Evolutionary conservation across 1,140 invertebrate genomes (phyloP).

Genomic region (Pogonognathellus flavescens): DNA sequence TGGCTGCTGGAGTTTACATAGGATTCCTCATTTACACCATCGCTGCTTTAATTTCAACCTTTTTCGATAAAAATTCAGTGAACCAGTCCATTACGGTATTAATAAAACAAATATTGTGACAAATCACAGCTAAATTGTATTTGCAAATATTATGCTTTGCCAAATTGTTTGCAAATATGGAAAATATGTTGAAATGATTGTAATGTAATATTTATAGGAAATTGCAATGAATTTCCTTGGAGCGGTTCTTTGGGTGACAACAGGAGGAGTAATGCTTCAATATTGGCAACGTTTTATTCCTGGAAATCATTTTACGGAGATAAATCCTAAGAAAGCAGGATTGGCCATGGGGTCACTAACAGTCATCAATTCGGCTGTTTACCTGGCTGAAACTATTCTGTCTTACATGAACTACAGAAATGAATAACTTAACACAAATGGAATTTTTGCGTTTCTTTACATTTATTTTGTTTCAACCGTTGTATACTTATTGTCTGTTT

Average conservation of each 20-base stretch:
- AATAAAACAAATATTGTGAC: neutral
- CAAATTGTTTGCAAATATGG: neutral
- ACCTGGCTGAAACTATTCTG: constrained; percentile 82
- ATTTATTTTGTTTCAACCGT: too few species aligned
- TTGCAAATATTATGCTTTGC: neutral
- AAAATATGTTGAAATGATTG: neutral
- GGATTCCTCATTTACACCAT: constrained; percentile 86
- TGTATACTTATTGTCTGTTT: too few species aligned
- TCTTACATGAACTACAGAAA: constrained; percentile 77
- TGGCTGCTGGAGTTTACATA: constrained; percentile 86
- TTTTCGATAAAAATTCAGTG: constrained; percentile 80
- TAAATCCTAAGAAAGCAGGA: constrained; percentile 73
- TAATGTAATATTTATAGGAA: constrained; percentile 74
- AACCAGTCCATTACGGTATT: constrained; percentile 68
- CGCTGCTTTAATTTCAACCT: constrained; percentile 79
- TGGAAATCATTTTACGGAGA: constrained; percentile 62
- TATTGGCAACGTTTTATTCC: constrained; percentile 77
- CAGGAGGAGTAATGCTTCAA: constrained; percentile 85
- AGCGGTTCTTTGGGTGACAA: constrained; percentile 84
- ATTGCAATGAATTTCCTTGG: constrained; percentile 89
- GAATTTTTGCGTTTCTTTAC: too few species aligned
- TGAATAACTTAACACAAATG: neutral
- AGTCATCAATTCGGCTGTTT: constrained; percentile 81
- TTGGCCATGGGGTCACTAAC: constrained; percentile 83
- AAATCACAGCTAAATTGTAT: neutral